Conservation (phyloP, 2,888 invertebrate genomes). For the Dichetophora obliterata region DNA sequence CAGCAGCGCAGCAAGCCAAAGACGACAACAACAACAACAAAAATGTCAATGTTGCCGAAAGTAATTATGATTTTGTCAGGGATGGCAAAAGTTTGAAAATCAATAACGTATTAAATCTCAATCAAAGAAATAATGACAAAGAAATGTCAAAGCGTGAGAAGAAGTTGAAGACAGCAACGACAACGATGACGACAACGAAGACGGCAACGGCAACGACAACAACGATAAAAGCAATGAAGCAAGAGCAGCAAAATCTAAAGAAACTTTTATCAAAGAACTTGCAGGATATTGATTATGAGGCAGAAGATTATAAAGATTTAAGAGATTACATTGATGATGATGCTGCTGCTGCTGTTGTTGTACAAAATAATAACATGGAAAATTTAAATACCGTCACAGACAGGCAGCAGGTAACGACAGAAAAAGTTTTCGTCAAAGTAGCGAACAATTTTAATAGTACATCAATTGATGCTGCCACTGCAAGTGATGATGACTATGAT, state of each 20-base stretch:
- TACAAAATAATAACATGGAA: conserved; percentile 13
- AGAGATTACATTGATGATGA: conserved; percentile 28
- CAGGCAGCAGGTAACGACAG: neutral
- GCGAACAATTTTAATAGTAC: neutral
- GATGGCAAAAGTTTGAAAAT: conserved; percentile 60
- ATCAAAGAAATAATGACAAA: conserved; percentile 52
- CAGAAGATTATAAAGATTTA: conserved; percentile 31
- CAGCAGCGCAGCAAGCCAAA: conserved; percentile 28
- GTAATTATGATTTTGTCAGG: conserved; percentile 49
- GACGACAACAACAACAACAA: conserved; percentile 10
- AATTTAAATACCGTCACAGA: neutral
- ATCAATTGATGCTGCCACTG: conserved; percentile 10
- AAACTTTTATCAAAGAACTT: conserved; percentile 41
- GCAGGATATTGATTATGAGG: conserved; percentile 35
- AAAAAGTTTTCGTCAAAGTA: conserved; percentile 8
- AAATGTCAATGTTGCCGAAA: conserved; percentile 34
- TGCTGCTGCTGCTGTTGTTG: neutral
- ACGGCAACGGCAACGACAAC: conserved; percentile 37
- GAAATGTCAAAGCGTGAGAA: conserved; percentile 30
- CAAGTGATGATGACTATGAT: neutral
- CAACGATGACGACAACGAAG: conserved; percentile 28
- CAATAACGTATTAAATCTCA: conserved; percentile 63
- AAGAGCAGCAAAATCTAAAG: neutral
- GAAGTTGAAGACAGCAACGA: conserved; percentile 16
- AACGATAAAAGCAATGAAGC: conserved; percentile 6